Evolutionary conservation across 23 tunicate species (phyloP).

Genomic region (Halocynthia aurantium): DNA sequence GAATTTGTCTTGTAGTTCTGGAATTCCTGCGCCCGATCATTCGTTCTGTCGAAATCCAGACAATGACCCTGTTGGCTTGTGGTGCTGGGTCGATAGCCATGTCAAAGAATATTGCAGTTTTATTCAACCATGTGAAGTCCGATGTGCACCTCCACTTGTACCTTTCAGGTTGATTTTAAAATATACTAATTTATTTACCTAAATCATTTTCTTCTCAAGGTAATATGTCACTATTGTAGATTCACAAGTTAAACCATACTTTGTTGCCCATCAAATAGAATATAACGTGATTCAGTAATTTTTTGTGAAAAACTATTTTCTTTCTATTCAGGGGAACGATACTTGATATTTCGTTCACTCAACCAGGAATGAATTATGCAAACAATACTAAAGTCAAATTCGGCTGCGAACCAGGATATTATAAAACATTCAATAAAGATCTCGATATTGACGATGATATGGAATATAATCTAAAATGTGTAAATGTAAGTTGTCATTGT

Average conservation of each 20-base stretch:
- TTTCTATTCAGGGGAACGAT: slow-evolving; percentile 25
- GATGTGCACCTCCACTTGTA: slow-evolving; percentile 50
- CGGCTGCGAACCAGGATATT: slow-evolving; percentile 31
- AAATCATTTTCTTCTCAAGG: no score
- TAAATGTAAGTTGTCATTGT: slow-evolving; percentile 28
- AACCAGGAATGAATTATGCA: slow-evolving; percentile 22
- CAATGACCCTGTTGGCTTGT: slow-evolving; percentile 35
- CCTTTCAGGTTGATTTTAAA: slow-evolving; percentile 34
- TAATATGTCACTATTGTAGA: no score
- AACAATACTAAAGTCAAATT: slow-evolving; percentile 38
- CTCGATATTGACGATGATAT: not conserved
- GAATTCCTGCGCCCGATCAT: slow-evolving; percentile 44
- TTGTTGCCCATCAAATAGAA: no score
- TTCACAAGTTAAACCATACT: no score
- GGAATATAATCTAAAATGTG: slow-evolving; percentile 37
- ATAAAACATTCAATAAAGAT: slow-evolving; percentile 15
- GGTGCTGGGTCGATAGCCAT: slow-evolving; percentile 60
- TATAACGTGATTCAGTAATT: not conserved
- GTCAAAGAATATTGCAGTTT: slow-evolving; percentile 55
- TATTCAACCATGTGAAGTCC: slow-evolving; percentile 30
- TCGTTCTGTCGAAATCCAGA: slow-evolving; percentile 80
- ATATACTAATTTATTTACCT: not conserved
- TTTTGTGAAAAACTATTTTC: not conserved
- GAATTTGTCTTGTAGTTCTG: slow-evolving; percentile 20
- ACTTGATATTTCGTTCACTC: slow-evolving; percentile 10